These are phyloP conservation scores for Emydoidea blandingii DNA, from an alignment of 2,797 vertebrate genomes.

Conservation along the genomic window DNA sequence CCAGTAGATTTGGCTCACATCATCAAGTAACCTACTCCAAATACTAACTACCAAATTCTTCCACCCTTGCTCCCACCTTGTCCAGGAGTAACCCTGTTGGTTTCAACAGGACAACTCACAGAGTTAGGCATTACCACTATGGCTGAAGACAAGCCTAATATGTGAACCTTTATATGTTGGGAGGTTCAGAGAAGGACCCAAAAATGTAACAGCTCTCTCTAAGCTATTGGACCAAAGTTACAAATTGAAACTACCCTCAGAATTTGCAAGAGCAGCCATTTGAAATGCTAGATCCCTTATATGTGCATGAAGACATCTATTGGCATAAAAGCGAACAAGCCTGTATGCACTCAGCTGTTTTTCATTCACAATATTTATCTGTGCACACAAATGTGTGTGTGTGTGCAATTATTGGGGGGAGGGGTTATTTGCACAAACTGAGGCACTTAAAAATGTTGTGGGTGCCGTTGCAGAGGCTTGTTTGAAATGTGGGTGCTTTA, in stretches of 20 bases:
- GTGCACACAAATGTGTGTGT: neutral
- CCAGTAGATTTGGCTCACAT: constrained; percentile 14
- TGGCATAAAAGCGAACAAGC: neutral
- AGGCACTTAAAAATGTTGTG: neutral
- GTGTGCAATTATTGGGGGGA: rapidly evolving
- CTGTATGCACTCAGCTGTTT: neutral
- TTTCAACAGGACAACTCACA: neutral
- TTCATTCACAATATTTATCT: neutral
- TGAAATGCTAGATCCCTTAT: neutral
- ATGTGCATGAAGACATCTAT: neutral
- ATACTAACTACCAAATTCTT: neutral
- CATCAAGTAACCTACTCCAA: neutral
- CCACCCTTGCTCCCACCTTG: neutral
- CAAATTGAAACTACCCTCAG: neutral
- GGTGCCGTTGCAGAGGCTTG: neutral
- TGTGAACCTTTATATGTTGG: rapidly evolving
- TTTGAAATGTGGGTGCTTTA: neutral
- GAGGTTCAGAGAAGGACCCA: neutral
- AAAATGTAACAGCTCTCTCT: neutral
- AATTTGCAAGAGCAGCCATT: neutral
- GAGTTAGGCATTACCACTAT: neutral
- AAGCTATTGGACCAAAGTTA: neutral
- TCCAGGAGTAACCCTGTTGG: neutral
- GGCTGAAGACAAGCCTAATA: neutral
- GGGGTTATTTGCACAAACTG: neutral